Evolutionary conservation across 2,797 vertebrate species (phyloP).

Genomic region (Gymnodraco acuticeps): DNA sequence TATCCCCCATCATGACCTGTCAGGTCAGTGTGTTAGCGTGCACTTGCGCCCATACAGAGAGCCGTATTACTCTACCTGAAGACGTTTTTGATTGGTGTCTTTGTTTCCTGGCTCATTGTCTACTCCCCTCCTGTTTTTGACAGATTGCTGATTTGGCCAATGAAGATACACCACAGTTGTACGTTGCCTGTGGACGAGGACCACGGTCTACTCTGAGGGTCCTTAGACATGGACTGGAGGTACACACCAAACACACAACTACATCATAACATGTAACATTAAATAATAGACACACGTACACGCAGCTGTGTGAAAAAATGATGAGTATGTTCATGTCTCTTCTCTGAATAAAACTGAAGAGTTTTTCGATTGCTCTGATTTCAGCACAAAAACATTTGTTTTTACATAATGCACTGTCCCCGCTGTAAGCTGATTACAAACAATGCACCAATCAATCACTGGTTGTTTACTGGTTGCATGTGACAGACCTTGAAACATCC

Average conservation of each 20-base stretch:
- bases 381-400: conserved; percentile 24
- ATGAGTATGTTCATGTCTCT: conserved; percentile 76
- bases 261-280: not conserved
- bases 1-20: conserved; percentile 97
- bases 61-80: not conserved
- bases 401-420: not conserved
- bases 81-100: not conserved
- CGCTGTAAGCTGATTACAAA: not conserved
- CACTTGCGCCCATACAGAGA: not conserved
- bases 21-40: conserved; percentile 85
- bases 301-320: conserved; percentile 50
- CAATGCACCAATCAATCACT: not conserved
- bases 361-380: conserved; percentile 54
- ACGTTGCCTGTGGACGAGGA: conserved; percentile 95
- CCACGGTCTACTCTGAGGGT: conserved; percentile 95
- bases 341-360: conserved; percentile 74
- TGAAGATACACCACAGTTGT: conserved; percentile 97
- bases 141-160: conserved; percentile 98
- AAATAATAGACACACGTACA: not conserved
- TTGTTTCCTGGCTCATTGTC: not conserved
- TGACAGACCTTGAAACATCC: too few relatives aligned
- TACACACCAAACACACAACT: conserved; percentile 61
- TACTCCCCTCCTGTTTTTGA: conserved; percentile 1
- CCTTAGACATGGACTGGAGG: conserved; percentile 96
- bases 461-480: not conserved